Evolutionary conservation across 1,140 invertebrate species (phyloP).

Genomic region (Trachymyrmex cornetzi): DNA sequence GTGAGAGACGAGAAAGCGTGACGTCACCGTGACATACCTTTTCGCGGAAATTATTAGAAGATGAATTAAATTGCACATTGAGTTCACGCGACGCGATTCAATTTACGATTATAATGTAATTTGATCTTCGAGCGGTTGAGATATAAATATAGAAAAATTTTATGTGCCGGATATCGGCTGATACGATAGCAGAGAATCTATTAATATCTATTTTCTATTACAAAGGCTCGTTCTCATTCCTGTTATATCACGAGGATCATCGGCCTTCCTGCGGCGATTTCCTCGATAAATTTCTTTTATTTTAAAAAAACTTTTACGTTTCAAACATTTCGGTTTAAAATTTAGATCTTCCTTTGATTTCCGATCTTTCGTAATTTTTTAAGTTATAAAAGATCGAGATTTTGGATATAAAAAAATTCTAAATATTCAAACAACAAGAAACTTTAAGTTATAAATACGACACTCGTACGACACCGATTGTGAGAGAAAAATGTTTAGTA

Average conservation of each 20-base stretch:
- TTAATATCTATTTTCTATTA: conserved; percentile 45
- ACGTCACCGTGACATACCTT: conserved; percentile 26
- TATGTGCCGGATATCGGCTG: not conserved
- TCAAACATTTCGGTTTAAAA: no score
- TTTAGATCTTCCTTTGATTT: no score
- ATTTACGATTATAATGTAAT: not conserved
- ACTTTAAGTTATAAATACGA: no score
- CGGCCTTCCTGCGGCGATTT: not conserved
- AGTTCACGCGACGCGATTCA: not conserved
- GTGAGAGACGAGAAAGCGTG: not conserved
- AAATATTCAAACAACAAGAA: no score
- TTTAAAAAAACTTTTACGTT: no score
- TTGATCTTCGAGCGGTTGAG: not conserved
- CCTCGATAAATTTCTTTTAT: no score
- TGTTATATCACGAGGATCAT: conserved; percentile 42
- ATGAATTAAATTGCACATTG: conserved; percentile 21
- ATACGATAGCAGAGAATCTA: conserved; percentile 19
- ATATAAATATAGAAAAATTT: conserved; percentile 10
- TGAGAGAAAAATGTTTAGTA: no score
- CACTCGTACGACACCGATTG: no score
- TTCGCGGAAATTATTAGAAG: conserved; percentile 33
- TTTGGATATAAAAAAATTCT: no score
- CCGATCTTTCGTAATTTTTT: no score
- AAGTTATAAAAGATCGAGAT: no score
- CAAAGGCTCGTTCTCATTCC: conserved; percentile 16